These are phyloP conservation scores for Magallana nippona DNA, from an alignment of 2,888 invertebrate species.

Conservation along the genomic window DNA sequence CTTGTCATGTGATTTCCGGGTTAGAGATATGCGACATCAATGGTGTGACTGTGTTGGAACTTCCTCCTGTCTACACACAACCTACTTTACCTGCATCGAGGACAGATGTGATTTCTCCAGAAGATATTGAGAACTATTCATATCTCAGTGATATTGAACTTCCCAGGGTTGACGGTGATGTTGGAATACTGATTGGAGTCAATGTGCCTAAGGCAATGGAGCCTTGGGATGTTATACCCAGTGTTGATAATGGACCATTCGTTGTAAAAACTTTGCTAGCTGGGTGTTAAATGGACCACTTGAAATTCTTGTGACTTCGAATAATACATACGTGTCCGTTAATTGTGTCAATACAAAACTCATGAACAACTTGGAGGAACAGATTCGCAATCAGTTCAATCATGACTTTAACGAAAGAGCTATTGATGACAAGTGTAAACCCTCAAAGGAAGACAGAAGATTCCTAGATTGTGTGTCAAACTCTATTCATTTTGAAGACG, in stretches of 20 bases:
- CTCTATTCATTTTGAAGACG: neutral
- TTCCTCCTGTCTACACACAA: conserved; percentile 40
- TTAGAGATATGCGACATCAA: conserved; percentile 46
- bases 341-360: neutral
- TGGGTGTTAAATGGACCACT: conserved; percentile 45
- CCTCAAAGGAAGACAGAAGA: too few relatives aligned
- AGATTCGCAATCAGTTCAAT: too few relatives aligned
- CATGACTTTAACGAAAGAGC: too few relatives aligned
- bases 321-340: neutral
- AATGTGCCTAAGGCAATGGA: conserved; percentile 54
- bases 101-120: too few relatives aligned
- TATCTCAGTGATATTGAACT: too few relatives aligned
- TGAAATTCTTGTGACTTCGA: neutral
- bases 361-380: too few relatives aligned
- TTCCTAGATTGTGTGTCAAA: neutral
- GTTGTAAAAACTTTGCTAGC: conserved; percentile 46
- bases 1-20: conserved; percentile 18
- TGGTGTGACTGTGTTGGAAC: conserved; percentile 35
- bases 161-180: neutral
- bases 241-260: too few relatives aligned
- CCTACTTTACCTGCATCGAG: too few relatives aligned
- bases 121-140: too few relatives aligned
- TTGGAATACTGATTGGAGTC: conserved; percentile 51
- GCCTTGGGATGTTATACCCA: conserved; percentile 51
- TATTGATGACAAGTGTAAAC: too few relatives aligned